Percentiles rank a stretch among this genome's conserved stretches.
These are phyloP conservation scores for Trichopoda pennipes DNA, from an alignment of 2,888 invertebrate species.

Conservation along the genomic window DNA sequence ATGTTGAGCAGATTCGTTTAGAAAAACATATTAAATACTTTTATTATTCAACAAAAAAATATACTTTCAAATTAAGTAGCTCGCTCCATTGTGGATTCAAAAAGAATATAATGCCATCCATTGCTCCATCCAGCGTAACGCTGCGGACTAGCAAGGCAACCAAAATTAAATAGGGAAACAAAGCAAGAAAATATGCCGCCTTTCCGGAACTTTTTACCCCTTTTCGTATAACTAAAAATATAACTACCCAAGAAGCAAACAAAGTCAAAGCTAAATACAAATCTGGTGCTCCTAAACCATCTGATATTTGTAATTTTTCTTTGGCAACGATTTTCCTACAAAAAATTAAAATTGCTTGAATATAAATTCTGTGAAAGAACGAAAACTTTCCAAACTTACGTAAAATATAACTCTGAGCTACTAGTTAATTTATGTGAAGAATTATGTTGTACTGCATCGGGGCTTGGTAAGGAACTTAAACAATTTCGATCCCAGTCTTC, in stretches of 20 bases:
- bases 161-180: conserved; percentile 91
- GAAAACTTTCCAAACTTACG: conserved; percentile 79
- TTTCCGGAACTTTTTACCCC: conserved; percentile 91
- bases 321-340: conserved; percentile 82
- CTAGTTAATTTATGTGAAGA: conserved; percentile 77
- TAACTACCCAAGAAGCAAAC: conserved; percentile 85
- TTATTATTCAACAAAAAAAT: conserved; percentile 2
- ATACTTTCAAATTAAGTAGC: conserved; percentile 68
- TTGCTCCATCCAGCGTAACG: conserved; percentile 86
- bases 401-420: conserved; percentile 84
- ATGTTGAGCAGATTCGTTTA: not conserved
- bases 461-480: conserved; percentile 74
- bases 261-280: conserved; percentile 87
- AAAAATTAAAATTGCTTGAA: not conserved
- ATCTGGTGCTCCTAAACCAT: conserved; percentile 83
- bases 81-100: conserved; percentile 89
- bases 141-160: conserved; percentile 87
- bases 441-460: conserved; percentile 33
- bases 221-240: conserved; percentile 86
- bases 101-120: conserved; percentile 88
- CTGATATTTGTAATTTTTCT: conserved; percentile 80
- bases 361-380: not conserved
- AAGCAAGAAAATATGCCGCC: conserved; percentile 93
- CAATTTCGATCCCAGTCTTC: conserved; percentile 81
- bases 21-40: not conserved